Base-by-base conservation (phyloP, 2,888 invertebrate species). In the Aleiodes testaceus region DNA sequence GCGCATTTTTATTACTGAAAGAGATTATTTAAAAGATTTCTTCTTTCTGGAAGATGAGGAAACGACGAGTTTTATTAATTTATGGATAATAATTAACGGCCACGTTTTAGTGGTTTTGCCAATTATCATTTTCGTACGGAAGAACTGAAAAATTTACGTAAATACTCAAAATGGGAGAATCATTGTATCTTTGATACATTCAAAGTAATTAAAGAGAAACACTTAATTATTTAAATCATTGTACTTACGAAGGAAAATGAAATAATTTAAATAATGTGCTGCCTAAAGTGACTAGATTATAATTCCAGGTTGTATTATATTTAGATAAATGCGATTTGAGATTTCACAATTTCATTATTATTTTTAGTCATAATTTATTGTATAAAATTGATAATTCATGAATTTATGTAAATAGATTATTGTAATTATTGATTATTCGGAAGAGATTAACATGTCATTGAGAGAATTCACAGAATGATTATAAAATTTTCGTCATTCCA, bases 1-100 rank as follows among this genome's bases (percentile, higher is more conserved):
- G 86, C 87, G 78, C 87, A 87, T 78, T 87, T 87, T 81, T 87
- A 87, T 79, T 87, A 87, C 79, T 87, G 82, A 52, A 67, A 16
- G n/a, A n/a, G n/a, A n/a, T n/a, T n/a, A n/a, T n/a, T n/a, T n/a
- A n/a, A n/a, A n/a, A n/a, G n/a, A 66, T 49, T 61, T 59, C 42
- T 65, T 59, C 20, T 55, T 61, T 68, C 49, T 59, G 49, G 49
- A 45, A 42, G 52, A 14, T 47, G 26, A 26, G 5, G 18, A 36
- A 73, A 52, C 49, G 55, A 61, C 63, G 16, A 42, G 9, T 65
- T 16, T 49, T 14, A 30, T 18, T 14, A 6, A 16, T 16, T 69
- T 11, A 64, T 30, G 11, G 45, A 20, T 7, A 20, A 53, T 59
- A 67, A 16, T 22, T 53, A 65, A n/a, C n/a, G 22, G 22, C 71